Evolutionary conservation across 2,113 vertebrate genomes (phyloP), one percentile per base, ranked within the genome.

Genomic region (Panurus biarmicus): DNA sequence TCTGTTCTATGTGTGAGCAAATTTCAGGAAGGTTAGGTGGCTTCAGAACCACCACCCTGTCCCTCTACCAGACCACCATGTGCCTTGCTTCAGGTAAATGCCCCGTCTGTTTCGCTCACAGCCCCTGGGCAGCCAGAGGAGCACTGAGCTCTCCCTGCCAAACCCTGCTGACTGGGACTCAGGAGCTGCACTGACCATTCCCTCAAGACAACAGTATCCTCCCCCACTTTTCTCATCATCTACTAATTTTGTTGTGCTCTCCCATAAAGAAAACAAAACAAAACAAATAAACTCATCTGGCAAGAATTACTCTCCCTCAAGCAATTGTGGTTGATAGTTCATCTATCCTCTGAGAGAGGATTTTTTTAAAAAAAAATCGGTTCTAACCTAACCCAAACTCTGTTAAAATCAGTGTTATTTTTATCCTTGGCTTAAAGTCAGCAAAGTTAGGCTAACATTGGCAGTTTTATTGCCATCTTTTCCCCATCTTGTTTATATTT

Each of bases 241-340:
- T 53, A 33, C 70, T 86, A 16, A 56, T 77, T 72, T 80, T 94
- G 29, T 92, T 90, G 83, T 90, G 56, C 45, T 93, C 94, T 94
- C 85, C 85, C 79, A 88, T 90, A 86, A 83, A 20, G 28, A 80
- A 95, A 85, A 75, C 14, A 60, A 65, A 60, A 14, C 31, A 71
- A 92, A 93, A 79, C 80, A 92, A 91, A 87, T 60, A 95, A 92
- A 54, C 23, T 90, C 3, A 5, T 80, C 79, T 95, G 88, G 56
- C 60, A 88, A 70, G 54, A 87, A 83, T 88, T 94, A 93, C 21
- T 85, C 78, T 70, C 80, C 51, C 62, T 16, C 17, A 48, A 60
- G 92, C 60, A 90, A 35, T 88, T 95, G 85, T 77, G 71, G 90
- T 80, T 90, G 75, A 91, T 83, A 89, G 67, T 70, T 94, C 87